Evolutionary conservation across 23 tunicate genomes (phyloP), one percentile per base, ranked within the genome.

Genomic region (Ciona savignyi): DNA sequence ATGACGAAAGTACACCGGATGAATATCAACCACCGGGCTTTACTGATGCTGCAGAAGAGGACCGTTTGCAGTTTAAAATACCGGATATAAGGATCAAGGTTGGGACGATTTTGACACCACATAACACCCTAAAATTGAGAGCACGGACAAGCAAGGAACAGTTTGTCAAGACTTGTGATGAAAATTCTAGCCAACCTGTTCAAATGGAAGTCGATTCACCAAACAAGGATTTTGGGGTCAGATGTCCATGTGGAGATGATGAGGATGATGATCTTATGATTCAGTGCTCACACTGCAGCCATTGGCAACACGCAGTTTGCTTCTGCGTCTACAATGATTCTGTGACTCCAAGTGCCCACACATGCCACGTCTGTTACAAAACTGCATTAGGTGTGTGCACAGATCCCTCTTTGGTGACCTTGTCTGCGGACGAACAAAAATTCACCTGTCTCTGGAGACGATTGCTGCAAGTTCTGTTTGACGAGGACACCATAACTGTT

Each of bases 261-360:
- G 89, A 83, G 32, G 81, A 78, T 31, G 96, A 89, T 48, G 96
- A 80, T 21, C 4, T 63, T 1, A 83, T 89, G 89, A 77, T 89
- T 30, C 30, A 67, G 32, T 89, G 96, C 65, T 61, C 75, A 25
- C n/a, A 66, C 25, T 89, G 96, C 60, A 78, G 71, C 56, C 75
- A 73, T 26, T 89, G 89, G 96, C 96, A 89, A 51, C 96, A 89
- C 62, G 96, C 96, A 19, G 74, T 89, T 0, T 89, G 96, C 73
- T 89, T 83, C 67, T 83, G 96, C 33, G 70, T 89, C 21, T 42
- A 72, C 2, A 80, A 79, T 33, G 73, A 83, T 25, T 60, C 33
- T 25, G 61, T 32, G 42, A 64, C 70, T 15, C 76, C 84, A 22
- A 82, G 68, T 1, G 34, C 42, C 1, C 96, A 88, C 65, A 32